A percentile compares a stretch with the other conserved stretches of the same genome.
Conservation (phyloP, 2,888 invertebrate genomes). For the Trissolcus japonicus region DNA sequence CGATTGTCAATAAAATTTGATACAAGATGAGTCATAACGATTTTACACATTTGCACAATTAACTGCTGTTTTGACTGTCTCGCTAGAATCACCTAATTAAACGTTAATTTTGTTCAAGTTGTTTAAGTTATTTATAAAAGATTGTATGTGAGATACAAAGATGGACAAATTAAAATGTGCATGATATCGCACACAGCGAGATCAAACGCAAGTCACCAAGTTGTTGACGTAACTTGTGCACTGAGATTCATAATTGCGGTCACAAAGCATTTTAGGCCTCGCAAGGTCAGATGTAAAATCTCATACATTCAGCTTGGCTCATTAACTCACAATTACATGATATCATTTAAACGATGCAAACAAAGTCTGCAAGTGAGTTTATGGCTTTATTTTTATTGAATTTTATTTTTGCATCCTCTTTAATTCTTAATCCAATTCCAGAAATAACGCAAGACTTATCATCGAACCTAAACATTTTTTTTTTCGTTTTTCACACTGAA, state of each 20-base stretch:
- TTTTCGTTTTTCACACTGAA: slow-evolving; percentile 6
- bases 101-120: no score
- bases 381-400: not conserved
- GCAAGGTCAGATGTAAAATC: slow-evolving; percentile 49
- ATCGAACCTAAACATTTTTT: not conserved
- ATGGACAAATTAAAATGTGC: no score
- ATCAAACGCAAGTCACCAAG: slow-evolving; percentile 18
- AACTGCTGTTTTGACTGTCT: no score
- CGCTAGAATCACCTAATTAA: no score
- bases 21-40: no score
- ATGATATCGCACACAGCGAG: slow-evolving; percentile 1
- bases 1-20: no score
- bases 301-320: slow-evolving; percentile 36
- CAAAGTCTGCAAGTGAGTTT: not conserved
- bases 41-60: no score
- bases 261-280: slow-evolving; percentile 49
- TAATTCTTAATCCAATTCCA: slow-evolving; percentile 16
- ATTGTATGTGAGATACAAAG: no score
- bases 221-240: slow-evolving; percentile 25
- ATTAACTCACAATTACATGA: slow-evolving; percentile 52
- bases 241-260: slow-evolving; percentile 46
- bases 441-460: slow-evolving; percentile 19
- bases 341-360: slow-evolving; percentile 31
- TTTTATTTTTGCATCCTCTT: not conserved
- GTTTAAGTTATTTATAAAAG: no score